Evolutionary conservation across 23 tunicate species (phyloP).

Genomic region (Oikopleura albicans): DNA sequence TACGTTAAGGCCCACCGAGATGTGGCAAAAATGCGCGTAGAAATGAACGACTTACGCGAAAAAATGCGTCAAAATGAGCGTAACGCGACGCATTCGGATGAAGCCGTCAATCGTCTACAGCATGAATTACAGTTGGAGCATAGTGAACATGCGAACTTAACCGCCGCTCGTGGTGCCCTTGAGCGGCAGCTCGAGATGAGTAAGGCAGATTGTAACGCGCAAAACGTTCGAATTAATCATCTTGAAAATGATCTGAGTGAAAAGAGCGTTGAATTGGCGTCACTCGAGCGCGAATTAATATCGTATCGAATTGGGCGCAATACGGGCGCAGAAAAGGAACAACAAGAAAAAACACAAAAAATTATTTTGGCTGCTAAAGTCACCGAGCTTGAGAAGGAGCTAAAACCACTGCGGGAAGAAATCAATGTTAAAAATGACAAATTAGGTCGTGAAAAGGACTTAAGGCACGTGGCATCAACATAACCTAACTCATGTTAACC

Average conservation of each 20-base stretch:
- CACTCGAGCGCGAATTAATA: background rate
- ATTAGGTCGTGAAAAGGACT: background rate
- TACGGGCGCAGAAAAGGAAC: background rate
- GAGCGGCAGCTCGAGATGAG: background rate
- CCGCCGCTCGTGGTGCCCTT: background rate
- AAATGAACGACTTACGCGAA: background rate
- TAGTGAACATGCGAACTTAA: background rate
- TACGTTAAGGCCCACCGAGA: slow-evolving; percentile 2
- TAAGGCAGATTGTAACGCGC: background rate
- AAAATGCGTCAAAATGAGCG: background rate
- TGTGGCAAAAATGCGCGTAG: background rate
- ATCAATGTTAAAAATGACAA: background rate
- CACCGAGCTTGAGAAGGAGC: background rate
- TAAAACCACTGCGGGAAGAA: background rate
- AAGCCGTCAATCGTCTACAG: background rate
- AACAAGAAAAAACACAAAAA: background rate
- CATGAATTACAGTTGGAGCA: background rate
- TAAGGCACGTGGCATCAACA: no score
- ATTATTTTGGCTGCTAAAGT: background rate
- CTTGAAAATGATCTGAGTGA: slow-evolving; percentile 3
- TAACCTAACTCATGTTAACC: no score
- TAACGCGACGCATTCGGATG: background rate
- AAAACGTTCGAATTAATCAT: background rate
- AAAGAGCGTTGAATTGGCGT: background rate
- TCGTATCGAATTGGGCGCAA: background rate